Evolutionary conservation across 92 coral and sea anemone genomes (phyloP), one percentile per base, ranked within the genome.

Genomic region (Pocillopora grandis): DNA sequence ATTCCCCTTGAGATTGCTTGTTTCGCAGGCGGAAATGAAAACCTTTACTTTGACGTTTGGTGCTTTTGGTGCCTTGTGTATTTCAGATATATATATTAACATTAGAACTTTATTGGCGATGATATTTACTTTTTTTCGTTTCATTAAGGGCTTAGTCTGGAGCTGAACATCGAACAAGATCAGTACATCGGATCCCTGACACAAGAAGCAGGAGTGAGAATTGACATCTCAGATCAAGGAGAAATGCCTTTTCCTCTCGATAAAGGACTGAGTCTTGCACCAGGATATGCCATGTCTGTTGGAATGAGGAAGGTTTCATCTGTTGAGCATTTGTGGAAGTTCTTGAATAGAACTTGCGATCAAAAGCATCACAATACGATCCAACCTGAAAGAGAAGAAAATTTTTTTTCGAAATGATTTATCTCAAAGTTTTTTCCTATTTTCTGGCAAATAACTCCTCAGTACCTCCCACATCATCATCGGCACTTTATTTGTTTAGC

Each of bases 161-260:
- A 89, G 20, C 84, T 94, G 10, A 94, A 94, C 80, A 79, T 87
- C 48, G 92, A 93, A 33, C 92, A 90, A 64, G 23, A 60, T 2
- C 92, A 93, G 27, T 93, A 93, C 60, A 21, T 93, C 27, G 85
- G 85, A 23, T 89, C 66, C 2, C 59, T 92, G 1, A 86, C 94
- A 18, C 80, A 83, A 55, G 92, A 86, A 42, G 96, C 98, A 14
- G 98, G 98, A 9, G 77, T 88, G 2, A 92, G 83, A 63, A 62
- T 94, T 36, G 90, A 85, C 72, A 87, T 94, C 37, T 83, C 85
- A 58, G 55, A 81, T 58, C 91, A 91, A 57, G 87, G 90, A 17
- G 78, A 85, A 59, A 86, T 92, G 85, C 94, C 98, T 5, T 94
- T 94, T 71, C 98, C 98, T 36, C 81, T 65, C 21, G 88, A 76